Base-by-base conservation (phyloP, 2,113 vertebrate species). In the Chauna torquata region DNA sequence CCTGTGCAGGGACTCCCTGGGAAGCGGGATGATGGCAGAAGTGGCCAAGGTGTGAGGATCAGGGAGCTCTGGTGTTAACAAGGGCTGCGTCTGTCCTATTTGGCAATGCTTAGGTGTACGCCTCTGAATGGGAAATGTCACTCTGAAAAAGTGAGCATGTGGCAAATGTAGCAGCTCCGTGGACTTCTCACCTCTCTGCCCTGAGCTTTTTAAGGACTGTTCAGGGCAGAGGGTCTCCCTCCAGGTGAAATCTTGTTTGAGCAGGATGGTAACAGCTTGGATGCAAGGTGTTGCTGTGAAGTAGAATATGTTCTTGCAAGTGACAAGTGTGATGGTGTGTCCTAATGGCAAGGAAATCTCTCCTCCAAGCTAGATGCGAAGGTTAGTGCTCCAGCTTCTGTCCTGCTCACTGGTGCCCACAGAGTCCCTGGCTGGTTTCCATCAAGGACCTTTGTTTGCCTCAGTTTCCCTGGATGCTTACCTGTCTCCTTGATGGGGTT, bases 121-220 rank as follows among this genome's bases (percentile, higher is more conserved):
- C 5, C n/a, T 79, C 47, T 0, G 0, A 64, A 52, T 28, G 20
- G 52, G 25, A 58, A 54, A 40, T 1, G 3, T 62, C 54, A 10
- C 22, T 79, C 45, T 5, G 45, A 25, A 13, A 9, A n/a, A 71
- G 45, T 25, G 45, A 66, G 16, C 6, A 2, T 5, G 22, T 54
- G 40, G 23, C 45, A 11, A 79, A 14, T 34, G 14, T 32, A 64
- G 44, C 52, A 86, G 50, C 20, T 59, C 24, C 52, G 80, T 0
- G 0, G 36, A 11, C 15, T 62, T 81, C 17, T 30, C 16, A 17
- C 36, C 44, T 75, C 55, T 85, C 40, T 82, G 34, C 13, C 7
- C 3, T 32, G 17, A 71, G 16, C n/a, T 66, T 72, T 45, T 25
- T 75, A 42, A 70, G 66, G 75, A 40, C 8, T 8, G n/a, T 25